These are phyloP conservation scores for Lasioglossum morio DNA, from an alignment of 2,888 invertebrate species.

Conservation along the genomic window DNA sequence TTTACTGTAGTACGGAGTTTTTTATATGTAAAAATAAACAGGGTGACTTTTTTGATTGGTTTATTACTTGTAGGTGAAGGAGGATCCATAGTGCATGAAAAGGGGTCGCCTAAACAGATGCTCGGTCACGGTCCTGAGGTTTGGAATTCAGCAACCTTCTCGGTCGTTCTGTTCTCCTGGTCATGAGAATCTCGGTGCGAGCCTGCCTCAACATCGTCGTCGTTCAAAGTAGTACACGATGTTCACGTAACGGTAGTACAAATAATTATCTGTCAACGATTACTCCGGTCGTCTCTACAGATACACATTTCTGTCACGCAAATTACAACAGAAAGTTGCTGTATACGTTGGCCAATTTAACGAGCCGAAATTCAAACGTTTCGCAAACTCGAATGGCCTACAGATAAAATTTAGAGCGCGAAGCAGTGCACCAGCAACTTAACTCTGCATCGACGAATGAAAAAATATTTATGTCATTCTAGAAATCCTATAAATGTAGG, in stretches of 20 bases:
- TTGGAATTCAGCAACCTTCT: slow-evolving; percentile 31
- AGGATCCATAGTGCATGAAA: not conserved
- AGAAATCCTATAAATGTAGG: not conserved
- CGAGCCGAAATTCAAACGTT: not conserved
- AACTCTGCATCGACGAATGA: too few species aligned
- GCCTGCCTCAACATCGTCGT: slow-evolving; percentile 76
- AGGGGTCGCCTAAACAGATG: not conserved
- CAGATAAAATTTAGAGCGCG: not conserved
- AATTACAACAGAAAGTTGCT: not conserved
- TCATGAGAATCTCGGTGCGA: slow-evolving; percentile 75
- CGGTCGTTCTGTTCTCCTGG: slow-evolving; percentile 70
- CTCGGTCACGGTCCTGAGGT: slow-evolving; percentile 27
- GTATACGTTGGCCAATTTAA: not conserved
- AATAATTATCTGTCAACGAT: not conserved
- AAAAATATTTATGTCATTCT: not conserved
- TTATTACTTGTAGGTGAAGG: not conserved
- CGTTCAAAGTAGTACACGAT: slow-evolving; percentile 43
- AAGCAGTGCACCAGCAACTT: not conserved
- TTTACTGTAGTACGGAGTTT: not conserved
- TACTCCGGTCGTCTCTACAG: not conserved
- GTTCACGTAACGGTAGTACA: slow-evolving; percentile 1
- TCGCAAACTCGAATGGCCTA: not conserved
- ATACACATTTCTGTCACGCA: not conserved
- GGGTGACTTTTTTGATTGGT: not conserved
- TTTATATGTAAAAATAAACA: not conserved